Evolutionary conservation across 2,888 invertebrate genomes (phyloP), one percentile per base, ranked within the genome.

Genomic region (Tiliacea citrago): DNA sequence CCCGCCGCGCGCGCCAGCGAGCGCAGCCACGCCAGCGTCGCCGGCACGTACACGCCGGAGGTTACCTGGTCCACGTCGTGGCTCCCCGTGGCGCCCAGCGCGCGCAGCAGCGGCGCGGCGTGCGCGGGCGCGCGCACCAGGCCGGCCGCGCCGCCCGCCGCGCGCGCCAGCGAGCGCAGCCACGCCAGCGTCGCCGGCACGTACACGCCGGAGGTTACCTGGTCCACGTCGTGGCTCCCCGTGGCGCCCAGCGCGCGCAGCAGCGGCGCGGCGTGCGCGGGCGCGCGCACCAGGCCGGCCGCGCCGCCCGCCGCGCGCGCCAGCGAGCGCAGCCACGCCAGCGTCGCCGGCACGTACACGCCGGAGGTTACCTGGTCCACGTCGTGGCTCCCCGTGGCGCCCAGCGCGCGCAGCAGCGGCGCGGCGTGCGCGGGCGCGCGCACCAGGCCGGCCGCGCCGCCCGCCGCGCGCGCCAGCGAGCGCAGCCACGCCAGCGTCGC

Each of bases 61-160:
- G 39, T 45, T 67, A 65, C 79, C 80, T 63, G 58, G 4, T 75
- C 58, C 49, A 75, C 58, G 24, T 35, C 18, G n/a, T 49, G 21
- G 49, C 18, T 1, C 0, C 6, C 39, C 5, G 42, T 3, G 0
- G 18, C 0, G 13, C 13, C 3, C 3, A 95, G 89, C 53, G 94
- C 91, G 4, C 95, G 88, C 79, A 95, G 88, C 74, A 95, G 87
- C 47, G 92, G 91, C 73, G 93, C 93, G n/a, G 94, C 93, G 76
- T 89, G 90, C 16, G 92, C 90, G 10, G 91, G 88, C 10, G 89
- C 83, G 2, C 90, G 89, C 88, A 88, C 83, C 79, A 94, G 86
- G 57, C 89, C 83, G 21, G 81, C 75, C 6, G 82, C 85, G 35
- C 73, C 86, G 53, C 82, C 86, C 68, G 74, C 75, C 47, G 73